Evolutionary conservation across 2,888 invertebrate genomes (phyloP).

Genomic region (Leucophora obtusa): DNA sequence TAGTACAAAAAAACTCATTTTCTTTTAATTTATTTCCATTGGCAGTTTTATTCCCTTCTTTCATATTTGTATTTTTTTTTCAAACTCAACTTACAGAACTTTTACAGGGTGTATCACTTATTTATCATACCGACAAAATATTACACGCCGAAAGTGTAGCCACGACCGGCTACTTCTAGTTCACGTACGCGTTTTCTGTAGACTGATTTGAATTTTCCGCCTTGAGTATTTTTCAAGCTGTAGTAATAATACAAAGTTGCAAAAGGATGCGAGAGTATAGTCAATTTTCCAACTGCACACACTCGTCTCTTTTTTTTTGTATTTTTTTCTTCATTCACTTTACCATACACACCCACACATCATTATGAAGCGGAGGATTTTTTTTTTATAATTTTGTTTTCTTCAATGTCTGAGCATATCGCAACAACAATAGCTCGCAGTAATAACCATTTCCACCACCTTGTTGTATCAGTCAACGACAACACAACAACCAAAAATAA

Average conservation of each 20-base stretch:
- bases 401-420: constrained; percentile 42
- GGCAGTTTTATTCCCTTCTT: constrained; percentile 38
- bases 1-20: constrained; percentile 4
- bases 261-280: constrained; percentile 60
- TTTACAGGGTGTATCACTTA: constrained; percentile 79
- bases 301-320: constrained; percentile 51
- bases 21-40: constrained; percentile 20
- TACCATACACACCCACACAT: constrained; percentile 44
- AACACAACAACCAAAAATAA: not conserved
- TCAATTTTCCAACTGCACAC: constrained; percentile 63
- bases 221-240: constrained; percentile 65
- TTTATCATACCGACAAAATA: constrained; percentile 79
- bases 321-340: constrained; percentile 1
- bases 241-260: constrained; percentile 22
- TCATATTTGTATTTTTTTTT: constrained; percentile 58
- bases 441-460: constrained; percentile 46
- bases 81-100: constrained; percentile 78
- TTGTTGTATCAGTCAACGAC: constrained; percentile 5
- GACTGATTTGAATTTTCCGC: constrained; percentile 77
- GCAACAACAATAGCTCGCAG: constrained; percentile 25
- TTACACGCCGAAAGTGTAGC: constrained; percentile 79
- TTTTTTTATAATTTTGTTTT: not conserved
- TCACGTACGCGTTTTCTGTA: constrained; percentile 79
- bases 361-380: constrained; percentile 3
- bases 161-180: constrained; percentile 79